phyloP scores from a whole-genome alignment of 1,140 invertebrate genomes.

The Hirudo medicinalis region DNA sequence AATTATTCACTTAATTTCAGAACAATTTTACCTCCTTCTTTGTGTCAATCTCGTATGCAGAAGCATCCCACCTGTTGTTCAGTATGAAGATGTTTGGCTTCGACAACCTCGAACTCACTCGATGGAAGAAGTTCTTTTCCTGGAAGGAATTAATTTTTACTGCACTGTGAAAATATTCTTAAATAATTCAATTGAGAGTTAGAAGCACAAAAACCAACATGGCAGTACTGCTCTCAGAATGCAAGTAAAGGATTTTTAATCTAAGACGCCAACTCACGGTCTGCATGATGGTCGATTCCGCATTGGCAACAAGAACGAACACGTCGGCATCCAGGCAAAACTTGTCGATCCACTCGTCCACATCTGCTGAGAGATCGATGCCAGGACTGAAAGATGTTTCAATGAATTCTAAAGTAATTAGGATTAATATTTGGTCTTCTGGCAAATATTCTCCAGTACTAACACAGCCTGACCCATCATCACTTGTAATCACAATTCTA shows the following conservation, averaged over 20 bases:
- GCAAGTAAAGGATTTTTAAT: too few species aligned
- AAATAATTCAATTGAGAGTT: too few species aligned
- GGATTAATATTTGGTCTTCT: too few species aligned
- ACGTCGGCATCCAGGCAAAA: conserved; percentile 98
- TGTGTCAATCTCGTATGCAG: conserved; percentile 74
- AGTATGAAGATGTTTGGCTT: conserved; percentile 98
- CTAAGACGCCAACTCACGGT: conserved; percentile 50
- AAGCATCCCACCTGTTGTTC: conserved; percentile 98
- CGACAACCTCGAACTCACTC: conserved; percentile 85
- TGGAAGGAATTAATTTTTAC: conserved; percentile 37
- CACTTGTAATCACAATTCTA: background rate
- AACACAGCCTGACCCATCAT: background rate
- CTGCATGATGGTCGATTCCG: conserved; percentile 92
- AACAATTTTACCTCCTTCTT: background rate
- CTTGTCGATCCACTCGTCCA: conserved; percentile 98
- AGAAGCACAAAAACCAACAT: too few species aligned
- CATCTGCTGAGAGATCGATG: conserved; percentile 91
- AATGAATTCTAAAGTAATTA: background rate
- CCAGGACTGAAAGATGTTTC: conserved; percentile 54
- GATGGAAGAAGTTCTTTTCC: conserved; percentile 99
- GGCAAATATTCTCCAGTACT: too few species aligned
- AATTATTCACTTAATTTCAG: background rate
- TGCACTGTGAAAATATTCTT: too few species aligned
- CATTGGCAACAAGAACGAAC: conserved; percentile 95
- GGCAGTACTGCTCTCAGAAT: too few species aligned